Evolutionary conservation across 2,797 vertebrate species (phyloP).

Genomic region (Sebastes trivittatus): DNA sequence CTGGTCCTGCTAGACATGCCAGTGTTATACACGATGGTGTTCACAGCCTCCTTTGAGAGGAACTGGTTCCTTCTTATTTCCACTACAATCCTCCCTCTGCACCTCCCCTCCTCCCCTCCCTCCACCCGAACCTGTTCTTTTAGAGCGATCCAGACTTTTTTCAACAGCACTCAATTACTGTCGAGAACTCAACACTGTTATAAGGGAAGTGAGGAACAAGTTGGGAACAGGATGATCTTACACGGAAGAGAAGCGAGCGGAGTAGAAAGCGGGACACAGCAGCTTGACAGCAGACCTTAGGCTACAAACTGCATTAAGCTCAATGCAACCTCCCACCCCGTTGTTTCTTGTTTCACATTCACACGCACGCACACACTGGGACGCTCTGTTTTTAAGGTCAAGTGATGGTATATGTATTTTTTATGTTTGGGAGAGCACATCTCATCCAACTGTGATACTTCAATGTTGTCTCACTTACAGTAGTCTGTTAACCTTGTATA

Average conservation of each 20-base stretch:
- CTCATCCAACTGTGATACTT: slow-evolving; percentile 14
- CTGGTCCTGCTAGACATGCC: slow-evolving; percentile 35
- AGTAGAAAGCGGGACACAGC: slow-evolving; percentile 47
- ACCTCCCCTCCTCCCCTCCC: background rate
- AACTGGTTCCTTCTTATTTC: slow-evolving; percentile 34
- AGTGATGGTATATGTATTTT: background rate
- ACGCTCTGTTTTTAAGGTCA: slow-evolving; percentile 47
- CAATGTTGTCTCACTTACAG: background rate
- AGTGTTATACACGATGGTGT: background rate
- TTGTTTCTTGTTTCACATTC: slow-evolving; percentile 14
- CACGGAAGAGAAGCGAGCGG: slow-evolving; percentile 30
- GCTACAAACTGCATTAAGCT: slow-evolving; percentile 67
- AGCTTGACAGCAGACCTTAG: slow-evolving; percentile 52
- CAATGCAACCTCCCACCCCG: slow-evolving; percentile 25
- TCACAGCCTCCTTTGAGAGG: slow-evolving; percentile 11
- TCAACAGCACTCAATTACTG: slow-evolving; percentile 56
- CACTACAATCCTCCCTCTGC: background rate
- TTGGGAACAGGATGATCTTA: slow-evolving; percentile 57
- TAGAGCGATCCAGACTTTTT: slow-evolving; percentile 32
- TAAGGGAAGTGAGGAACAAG: slow-evolving; percentile 39
- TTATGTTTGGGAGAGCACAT: slow-evolving; percentile 4
- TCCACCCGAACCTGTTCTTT: slow-evolving; percentile 18
- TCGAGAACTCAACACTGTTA: slow-evolving; percentile 40
- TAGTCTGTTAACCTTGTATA: background rate
- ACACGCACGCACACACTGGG: background rate